These are phyloP conservation scores for Mixornis gularis DNA, from an alignment of 2,113 vertebrate species.

Conservation along the genomic window DNA sequence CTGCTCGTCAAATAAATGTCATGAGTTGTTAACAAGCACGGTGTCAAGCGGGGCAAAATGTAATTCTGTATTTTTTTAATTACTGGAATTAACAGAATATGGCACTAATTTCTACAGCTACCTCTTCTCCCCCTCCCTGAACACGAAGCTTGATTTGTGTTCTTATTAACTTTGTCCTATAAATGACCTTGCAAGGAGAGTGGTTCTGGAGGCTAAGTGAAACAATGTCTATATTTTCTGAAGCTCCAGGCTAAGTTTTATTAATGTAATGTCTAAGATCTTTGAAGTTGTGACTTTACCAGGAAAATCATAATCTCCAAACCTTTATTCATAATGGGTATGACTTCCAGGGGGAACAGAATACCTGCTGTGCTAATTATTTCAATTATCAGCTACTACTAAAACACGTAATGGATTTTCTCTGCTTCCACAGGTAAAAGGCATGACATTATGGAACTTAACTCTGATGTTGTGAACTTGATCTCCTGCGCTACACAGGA, in stretches of 20 bases:
- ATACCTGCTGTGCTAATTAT: slow-evolving; percentile 98
- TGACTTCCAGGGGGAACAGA: slow-evolving; percentile 93
- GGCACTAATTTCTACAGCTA: slow-evolving; percentile 72
- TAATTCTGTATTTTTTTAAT: slow-evolving; percentile 77
- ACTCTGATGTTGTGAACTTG: slow-evolving; percentile 85
- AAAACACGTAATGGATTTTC: slow-evolving; percentile 92
- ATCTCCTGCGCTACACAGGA: slow-evolving; percentile 89
- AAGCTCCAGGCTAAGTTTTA: slow-evolving; percentile 90
- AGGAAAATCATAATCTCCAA: slow-evolving; percentile 97
- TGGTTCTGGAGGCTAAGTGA: slow-evolving; percentile 83
- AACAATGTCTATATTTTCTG: slow-evolving; percentile 91
- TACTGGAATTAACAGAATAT: slow-evolving; percentile 78
- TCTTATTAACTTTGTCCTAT: slow-evolving; percentile 90
- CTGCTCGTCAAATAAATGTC: slow-evolving; percentile 61
- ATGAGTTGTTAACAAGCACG: slow-evolving; percentile 69
- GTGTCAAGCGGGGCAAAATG: slow-evolving; percentile 69
- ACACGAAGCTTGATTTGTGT: slow-evolving; percentile 81
- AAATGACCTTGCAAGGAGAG: slow-evolving; percentile 90
- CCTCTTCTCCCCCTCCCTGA: slow-evolving; percentile 57
- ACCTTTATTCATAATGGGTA: slow-evolving; percentile 96
- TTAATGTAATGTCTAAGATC: slow-evolving; percentile 94
- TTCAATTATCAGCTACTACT: slow-evolving; percentile 90
- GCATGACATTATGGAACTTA: slow-evolving; percentile 82
- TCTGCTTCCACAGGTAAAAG: slow-evolving; percentile 87
- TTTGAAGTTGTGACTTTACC: slow-evolving; percentile 98